Conservation (phyloP, 2,888 invertebrate species). For the Trachelus tabidus region DNA sequence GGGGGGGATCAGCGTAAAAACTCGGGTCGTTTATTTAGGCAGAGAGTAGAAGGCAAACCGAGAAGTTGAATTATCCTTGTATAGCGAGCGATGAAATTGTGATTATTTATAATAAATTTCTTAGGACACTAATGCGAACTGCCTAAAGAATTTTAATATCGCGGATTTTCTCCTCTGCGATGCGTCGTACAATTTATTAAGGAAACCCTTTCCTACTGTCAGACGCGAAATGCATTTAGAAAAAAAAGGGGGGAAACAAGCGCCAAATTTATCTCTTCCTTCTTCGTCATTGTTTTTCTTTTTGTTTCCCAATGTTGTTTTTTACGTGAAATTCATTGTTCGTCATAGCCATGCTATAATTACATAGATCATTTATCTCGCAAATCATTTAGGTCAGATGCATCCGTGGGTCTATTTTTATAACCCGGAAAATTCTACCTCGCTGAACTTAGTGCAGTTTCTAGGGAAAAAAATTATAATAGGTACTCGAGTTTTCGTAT, state of each 20-base stretch:
- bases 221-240: not conserved
- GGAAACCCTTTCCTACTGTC: not conserved
- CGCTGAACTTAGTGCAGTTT: not conserved
- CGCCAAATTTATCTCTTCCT: not conserved
- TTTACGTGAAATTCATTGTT: not conserved
- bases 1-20: not conserved
- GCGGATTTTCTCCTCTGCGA: constrained; percentile 6
- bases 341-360: not conserved
- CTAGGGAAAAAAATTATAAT: not conserved
- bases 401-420: not conserved
- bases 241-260: not conserved
- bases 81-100: constrained; percentile 45
- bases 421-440: not conserved
- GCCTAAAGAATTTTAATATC: constrained; percentile 46
- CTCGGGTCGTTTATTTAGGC: not conserved
- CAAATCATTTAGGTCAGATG: not conserved
- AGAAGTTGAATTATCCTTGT: constrained; percentile 25
- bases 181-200: not conserved
- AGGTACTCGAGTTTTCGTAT: not conserved
- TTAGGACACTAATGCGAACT: constrained; percentile 46
- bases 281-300: not conserved
- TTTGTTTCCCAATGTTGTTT: not conserved
- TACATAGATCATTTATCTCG: not conserved
- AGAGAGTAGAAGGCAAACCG: constrained; percentile 9
- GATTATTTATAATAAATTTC: constrained; percentile 55